Base-by-base conservation (phyloP, 2,797 vertebrate genomes). In the Natrix natrix region DNA sequence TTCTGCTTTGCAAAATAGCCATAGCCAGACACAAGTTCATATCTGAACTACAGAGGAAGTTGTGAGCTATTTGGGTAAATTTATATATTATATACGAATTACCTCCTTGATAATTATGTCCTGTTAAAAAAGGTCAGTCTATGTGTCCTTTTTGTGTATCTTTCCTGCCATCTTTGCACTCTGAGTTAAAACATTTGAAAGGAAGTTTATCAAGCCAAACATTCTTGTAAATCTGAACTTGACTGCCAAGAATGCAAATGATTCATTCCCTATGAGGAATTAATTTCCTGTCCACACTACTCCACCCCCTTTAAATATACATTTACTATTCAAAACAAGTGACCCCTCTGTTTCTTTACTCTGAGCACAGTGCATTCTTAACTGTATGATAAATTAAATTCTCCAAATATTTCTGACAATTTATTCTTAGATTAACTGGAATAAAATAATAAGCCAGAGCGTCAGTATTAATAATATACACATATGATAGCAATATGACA, bases 161-260 rank as follows among this genome's bases (percentile, higher is more conserved):
- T 94, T 95, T 93, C 89, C 93, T 52, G 13, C 10, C 56, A 89
- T 57, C 90, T 89, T 95, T 91, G 14, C 88, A 87, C 92, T 96
- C 94, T 91, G 55, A 95, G 95, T 63, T 63, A 61, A 94, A 94
- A 93, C 95, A 93, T 97, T 97, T 96, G 95, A 95, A 94, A 95
- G 95, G 96, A 97, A 97, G 96, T 94, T 96, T 95, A 96, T 97
- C 94, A 97, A 97, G 96, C 94, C 95, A 95, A 96, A 95, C 95
- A 96, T 96, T 97, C 96, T 96, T 96, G 95, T 93, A 94, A 97
- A 96, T 94, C 93, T 96, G 94, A 95, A 94, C 87, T 94, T 61
- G 60, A 66, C 93, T 97, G 96, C 95, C 96, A 97, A 96, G 96
- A 97, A 97, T 97, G 94, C 86, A 93, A 97, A 91, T 96, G 94